Conservation (phyloP, 1,140 invertebrate genomes). For the Drosophila albomicans region DNA sequence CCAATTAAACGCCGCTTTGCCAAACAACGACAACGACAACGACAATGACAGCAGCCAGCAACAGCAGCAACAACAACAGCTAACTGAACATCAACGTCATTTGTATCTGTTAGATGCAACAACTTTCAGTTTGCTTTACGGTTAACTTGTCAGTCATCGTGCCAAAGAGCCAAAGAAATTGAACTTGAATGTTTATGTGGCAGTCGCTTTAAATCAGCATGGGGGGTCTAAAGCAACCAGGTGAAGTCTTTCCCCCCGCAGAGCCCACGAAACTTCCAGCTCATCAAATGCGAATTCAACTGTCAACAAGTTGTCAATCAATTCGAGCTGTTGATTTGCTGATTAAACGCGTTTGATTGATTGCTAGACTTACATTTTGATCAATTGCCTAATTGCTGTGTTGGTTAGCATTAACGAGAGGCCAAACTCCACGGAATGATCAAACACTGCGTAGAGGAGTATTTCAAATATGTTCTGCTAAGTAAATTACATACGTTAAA, state of each 20-base stretch:
- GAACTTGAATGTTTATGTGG: conserved; percentile 77
- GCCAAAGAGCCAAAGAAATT: conserved; percentile 52
- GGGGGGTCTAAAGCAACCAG: conserved; percentile 32
- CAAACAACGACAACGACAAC: conserved; percentile 53
- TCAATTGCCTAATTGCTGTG: conserved; percentile 4
- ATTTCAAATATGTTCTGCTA: no score
- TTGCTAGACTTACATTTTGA: conserved; percentile 30
- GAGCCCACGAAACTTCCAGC: not conserved
- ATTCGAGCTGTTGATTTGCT: conserved; percentile 38
- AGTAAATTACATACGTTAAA: no score
- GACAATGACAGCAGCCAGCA: conserved; percentile 16
- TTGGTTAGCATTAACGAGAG: not conserved
- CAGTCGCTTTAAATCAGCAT: conserved; percentile 46
- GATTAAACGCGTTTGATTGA: conserved; percentile 46
- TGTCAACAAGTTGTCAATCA: conserved; percentile 55
- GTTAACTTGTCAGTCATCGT: conserved; percentile 48
- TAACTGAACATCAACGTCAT: conserved; percentile 44
- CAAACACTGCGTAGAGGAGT: not conserved
- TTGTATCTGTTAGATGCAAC: conserved; percentile 60
- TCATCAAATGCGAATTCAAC: conserved; percentile 32
- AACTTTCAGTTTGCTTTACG: conserved; percentile 76
- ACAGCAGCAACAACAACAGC: conserved; percentile 26
- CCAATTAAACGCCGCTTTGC: conserved; percentile 78
- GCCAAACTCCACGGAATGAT: not conserved
- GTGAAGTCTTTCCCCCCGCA: not conserved